Conservation (phyloP, 2,888 invertebrate genomes). For the Crepidodera aurea region DNA sequence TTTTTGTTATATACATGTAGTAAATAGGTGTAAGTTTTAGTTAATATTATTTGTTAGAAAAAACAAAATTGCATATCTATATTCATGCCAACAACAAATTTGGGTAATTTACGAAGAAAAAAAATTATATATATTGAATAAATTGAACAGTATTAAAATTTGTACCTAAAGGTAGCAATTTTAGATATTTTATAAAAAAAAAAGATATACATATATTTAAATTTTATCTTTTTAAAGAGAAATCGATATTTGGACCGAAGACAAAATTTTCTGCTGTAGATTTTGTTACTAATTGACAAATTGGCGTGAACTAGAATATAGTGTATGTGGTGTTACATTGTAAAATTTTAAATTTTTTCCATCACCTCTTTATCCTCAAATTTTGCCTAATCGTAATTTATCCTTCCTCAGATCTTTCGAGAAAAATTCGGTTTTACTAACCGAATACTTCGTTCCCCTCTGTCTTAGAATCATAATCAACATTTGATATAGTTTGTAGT, state of each 20-base stretch:
- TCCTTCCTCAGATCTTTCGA: conserved; percentile 10
- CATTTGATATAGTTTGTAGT: conserved; percentile 19
- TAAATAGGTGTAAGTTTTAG: conserved; percentile 48
- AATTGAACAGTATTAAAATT: conserved; percentile 62
- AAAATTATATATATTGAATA: conserved; percentile 55
- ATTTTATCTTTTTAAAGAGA: conserved; percentile 58
- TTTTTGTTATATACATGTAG: conserved; percentile 48
- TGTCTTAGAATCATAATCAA: conserved; percentile 3
- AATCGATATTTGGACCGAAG: conserved; percentile 55
- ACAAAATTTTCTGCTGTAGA: conserved; percentile 52
- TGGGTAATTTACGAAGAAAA: conserved; percentile 45
- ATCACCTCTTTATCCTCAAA: conserved; percentile 41
- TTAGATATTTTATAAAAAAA: conserved; percentile 61
- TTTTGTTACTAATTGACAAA: conserved; percentile 58
- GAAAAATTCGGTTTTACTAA: not conserved
- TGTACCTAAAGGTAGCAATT: conserved; percentile 62
- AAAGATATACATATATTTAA: conserved; percentile 57
- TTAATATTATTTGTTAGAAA: conserved; percentile 50
- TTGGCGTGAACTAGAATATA: conserved; percentile 59
- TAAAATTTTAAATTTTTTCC: conserved; percentile 42
- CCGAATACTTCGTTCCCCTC: not conserved
- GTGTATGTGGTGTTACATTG: conserved; percentile 55
- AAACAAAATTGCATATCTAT: conserved; percentile 57
- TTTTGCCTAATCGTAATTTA: conserved; percentile 26
- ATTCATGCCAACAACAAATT: conserved; percentile 57